Conservation (phyloP, 2,888 invertebrate genomes). For the Eristalinus sepulchralis region DNA sequence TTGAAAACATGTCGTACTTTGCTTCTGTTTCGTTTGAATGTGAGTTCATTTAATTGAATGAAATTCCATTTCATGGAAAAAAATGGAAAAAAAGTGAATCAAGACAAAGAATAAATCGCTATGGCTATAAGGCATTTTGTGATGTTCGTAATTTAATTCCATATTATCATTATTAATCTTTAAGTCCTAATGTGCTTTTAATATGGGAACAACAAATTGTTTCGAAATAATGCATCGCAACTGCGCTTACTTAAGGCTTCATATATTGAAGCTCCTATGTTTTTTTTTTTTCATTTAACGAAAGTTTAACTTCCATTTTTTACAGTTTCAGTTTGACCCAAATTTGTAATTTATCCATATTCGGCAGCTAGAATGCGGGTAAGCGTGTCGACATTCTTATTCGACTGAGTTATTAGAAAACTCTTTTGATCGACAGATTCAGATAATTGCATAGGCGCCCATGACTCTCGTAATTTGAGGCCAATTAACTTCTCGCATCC, state of each 20-base stretch:
- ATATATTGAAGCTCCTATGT: too few species aligned
- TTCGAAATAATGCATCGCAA: background rate
- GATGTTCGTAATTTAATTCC: background rate
- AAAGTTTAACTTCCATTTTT: slow-evolving; percentile 16
- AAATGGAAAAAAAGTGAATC: too few species aligned
- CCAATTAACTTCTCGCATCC: slow-evolving; percentile 24
- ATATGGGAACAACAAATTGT: background rate
- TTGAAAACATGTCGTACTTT: background rate
- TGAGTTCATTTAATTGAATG: background rate
- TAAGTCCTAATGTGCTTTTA: background rate
- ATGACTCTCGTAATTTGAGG: slow-evolving; percentile 24
- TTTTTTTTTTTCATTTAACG: background rate
- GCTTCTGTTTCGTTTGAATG: background rate
- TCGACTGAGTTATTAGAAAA: slow-evolving; percentile 14
- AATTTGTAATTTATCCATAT: slow-evolving; percentile 53
- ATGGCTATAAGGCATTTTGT: background rate
- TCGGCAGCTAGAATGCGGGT: slow-evolving; percentile 36
- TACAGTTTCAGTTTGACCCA: slow-evolving; percentile 37
- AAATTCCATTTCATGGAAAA: background rate
- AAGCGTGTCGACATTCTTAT: slow-evolving; percentile 7
- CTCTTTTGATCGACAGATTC: slow-evolving; percentile 23
- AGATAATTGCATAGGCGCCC: slow-evolving; percentile 37
- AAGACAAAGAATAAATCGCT: too few species aligned
- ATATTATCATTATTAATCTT: background rate
- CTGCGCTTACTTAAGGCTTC: background rate